These are phyloP conservation scores for Bergia sp. DNA, from an alignment of 92 coral and sea anemone species.

Conservation along the genomic window DNA sequence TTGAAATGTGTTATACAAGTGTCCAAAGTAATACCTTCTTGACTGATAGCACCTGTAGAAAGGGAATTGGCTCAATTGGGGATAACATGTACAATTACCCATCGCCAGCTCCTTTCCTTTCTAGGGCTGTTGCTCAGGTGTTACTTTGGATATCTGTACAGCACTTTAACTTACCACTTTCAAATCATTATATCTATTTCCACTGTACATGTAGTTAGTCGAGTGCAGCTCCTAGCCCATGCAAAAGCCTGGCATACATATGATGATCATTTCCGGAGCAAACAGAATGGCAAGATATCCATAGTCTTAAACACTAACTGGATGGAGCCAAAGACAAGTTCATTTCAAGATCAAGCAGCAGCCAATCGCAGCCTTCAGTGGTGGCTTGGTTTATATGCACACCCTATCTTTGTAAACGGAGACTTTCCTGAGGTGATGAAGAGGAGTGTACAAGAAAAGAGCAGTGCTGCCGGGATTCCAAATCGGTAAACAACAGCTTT, in stretches of 20 bases:
- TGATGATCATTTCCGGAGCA: slow-evolving; percentile 33
- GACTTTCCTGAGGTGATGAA: slow-evolving; percentile 55
- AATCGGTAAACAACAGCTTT: slow-evolving; percentile 31
- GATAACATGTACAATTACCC: too few species aligned
- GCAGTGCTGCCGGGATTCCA: slow-evolving; percentile 28
- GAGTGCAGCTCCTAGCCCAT: slow-evolving; percentile 49
- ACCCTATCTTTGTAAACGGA: slow-evolving; percentile 53
- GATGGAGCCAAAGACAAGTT: slow-evolving; percentile 40
- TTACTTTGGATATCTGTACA: too few species aligned
- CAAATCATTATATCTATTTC: too few species aligned
- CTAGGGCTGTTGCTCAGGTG: too few species aligned
- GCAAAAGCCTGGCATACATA: slow-evolving; percentile 56
- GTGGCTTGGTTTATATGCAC: slow-evolving; percentile 54
- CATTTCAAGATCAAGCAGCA: slow-evolving; percentile 23
- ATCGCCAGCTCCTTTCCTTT: too few species aligned
- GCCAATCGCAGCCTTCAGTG: slow-evolving; percentile 51
- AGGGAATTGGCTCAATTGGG: too few species aligned
- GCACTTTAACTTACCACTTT: too few species aligned
- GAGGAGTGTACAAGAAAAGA: slow-evolving; percentile 27
- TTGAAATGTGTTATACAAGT: too few species aligned
- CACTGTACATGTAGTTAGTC: slow-evolving; percentile 3
- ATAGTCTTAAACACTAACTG: slow-evolving; percentile 49
- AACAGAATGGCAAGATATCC: slow-evolving; percentile 48
- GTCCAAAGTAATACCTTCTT: too few species aligned
- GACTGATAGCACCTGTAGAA: too few species aligned